Percentiles rank a stretch among this genome's conserved stretches.
phyloP scores from a whole-genome alignment of 2,888 invertebrate species.

The Cryptus armator region DNA sequence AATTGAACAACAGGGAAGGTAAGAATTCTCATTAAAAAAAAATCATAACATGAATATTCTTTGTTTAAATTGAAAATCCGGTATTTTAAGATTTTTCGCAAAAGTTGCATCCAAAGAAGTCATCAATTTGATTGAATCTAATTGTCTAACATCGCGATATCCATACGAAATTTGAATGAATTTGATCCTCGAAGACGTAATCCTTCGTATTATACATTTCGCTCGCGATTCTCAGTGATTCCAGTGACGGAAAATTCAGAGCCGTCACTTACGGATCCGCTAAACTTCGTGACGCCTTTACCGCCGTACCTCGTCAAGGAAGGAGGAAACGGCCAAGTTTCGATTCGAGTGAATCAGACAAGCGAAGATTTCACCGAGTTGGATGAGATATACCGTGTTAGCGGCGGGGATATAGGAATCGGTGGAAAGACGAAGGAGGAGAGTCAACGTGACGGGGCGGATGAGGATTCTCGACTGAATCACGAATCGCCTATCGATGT shows the following conservation, averaged over 20 bases:
- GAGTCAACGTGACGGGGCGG: conserved; percentile 47
- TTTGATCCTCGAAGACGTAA: conserved; percentile 28
- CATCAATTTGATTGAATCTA: no score
- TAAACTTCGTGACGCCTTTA: conserved; percentile 67
- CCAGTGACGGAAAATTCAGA: conserved; percentile 45
- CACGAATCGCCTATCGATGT: conserved; percentile 49
- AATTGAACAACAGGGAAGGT: conserved; percentile 31
- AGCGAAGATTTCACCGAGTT: conserved; percentile 23
- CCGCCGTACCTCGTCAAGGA: conserved; percentile 21
- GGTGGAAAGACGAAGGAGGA: conserved; percentile 33
- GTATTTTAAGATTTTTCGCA: not conserved
- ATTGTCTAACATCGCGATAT: no score
- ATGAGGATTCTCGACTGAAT: conserved; percentile 51
- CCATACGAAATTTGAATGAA: not conserved
- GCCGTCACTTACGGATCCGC: conserved; percentile 40
- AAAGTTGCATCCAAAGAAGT: no score
- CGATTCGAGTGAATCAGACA: conserved; percentile 56
- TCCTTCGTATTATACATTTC: conserved; percentile 23
- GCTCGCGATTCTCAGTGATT: conserved; percentile 56
- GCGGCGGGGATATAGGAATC: conserved; percentile 10
- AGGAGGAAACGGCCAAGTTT: conserved; percentile 43
- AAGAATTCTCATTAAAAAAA: conserved; percentile 19
- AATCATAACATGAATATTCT: no score
- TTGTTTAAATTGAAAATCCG: no score
- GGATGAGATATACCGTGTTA: conserved; percentile 47